Conservation (phyloP, 2,888 invertebrate species). For the Andrena chrysosceles region DNA sequence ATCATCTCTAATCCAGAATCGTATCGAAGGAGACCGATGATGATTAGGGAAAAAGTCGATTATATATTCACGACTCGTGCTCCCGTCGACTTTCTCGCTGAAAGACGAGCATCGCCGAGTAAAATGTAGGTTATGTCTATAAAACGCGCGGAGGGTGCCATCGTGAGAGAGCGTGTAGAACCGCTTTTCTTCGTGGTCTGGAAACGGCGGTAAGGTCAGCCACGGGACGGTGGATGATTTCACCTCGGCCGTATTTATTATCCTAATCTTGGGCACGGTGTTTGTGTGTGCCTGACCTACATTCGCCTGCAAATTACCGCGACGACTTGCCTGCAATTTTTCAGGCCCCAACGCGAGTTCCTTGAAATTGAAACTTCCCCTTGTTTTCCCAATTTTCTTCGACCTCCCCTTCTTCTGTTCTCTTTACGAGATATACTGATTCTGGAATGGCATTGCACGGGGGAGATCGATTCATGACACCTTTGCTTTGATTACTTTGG, state of each 20-base stretch:
- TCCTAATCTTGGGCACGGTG: constrained; percentile 66
- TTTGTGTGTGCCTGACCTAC: constrained; percentile 60
- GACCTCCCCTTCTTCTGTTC: not conserved
- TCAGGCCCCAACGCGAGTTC: constrained; percentile 55
- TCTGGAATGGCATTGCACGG: too few relatives aligned
- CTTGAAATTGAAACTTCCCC: constrained; percentile 27
- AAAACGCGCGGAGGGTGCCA: constrained; percentile 69
- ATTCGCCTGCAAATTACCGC: constrained; percentile 64
- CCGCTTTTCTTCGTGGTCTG: constrained; percentile 53
- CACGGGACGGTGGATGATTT: constrained; percentile 72
- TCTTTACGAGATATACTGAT: not conserved
- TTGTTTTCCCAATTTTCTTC: not conserved
- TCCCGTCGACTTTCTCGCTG: constrained; percentile 63
- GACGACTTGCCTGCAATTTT: constrained; percentile 60
- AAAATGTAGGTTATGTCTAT: constrained; percentile 72
- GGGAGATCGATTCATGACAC: too few relatives aligned
- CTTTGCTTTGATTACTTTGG: too few relatives aligned
- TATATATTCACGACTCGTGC: constrained; percentile 2
- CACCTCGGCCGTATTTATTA: constrained; percentile 74
- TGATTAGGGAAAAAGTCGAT: constrained; percentile 15
- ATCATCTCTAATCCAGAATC: not conserved
- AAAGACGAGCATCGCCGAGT: constrained; percentile 61
- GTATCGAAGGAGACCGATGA: not conserved
- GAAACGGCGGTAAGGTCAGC: constrained; percentile 69
- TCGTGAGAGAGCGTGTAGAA: constrained; percentile 57